Base-by-base conservation (phyloP, 1,140 invertebrate species). In the Saccostrea echinata region DNA sequence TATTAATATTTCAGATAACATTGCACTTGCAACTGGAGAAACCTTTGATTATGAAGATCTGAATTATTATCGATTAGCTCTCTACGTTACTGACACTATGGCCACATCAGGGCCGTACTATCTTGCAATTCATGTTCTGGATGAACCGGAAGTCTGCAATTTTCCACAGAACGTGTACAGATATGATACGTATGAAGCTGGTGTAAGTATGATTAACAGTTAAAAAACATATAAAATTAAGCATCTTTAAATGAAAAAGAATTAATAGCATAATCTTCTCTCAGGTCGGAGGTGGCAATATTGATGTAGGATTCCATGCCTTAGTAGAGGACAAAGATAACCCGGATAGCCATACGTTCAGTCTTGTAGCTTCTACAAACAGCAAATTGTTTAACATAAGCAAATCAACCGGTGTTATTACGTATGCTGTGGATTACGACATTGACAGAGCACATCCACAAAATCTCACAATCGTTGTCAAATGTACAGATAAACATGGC, bases 351-450 rank as follows among this genome's bases (percentile, higher is more conserved):
- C 68, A 68, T 35, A 85, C 86, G 2, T 89, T 85, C 27, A 80
- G 68, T 11, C 30, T 89, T 8, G 21, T 84, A 4, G 51, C 53
- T 8, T 33, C 52, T 53, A 27, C 64, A 1, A n/a, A 87, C 35
- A 76, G 83, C n/a, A 52, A 83, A 12, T 82, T 71, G 12, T 91
- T 89, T 68, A 64, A 89, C 61, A 91, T 91, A 27, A 61, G 86
- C 55, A 84, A 88, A 12, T 35, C 82, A 9, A 87, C 89, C 0
- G 91, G 91, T 0, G 30, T 85, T 3, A 88, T 91, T 55, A 85
- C 88, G 2, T 91, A 86, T n/a, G 88, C 89, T 13, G 84, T 89
- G 18, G 55, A 88, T 16, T 91, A 90, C 52, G 91, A 91, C 71
- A 84, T 89, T 16, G 91, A 91, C 52, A 55, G 24, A 24, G 52